A percentile compares a stretch with the other conserved stretches of the same genome.
These are phyloP conservation scores for Tapirus terrestris DNA, from an alignment of 2,113 vertebrate species.

Conservation along the genomic window DNA sequence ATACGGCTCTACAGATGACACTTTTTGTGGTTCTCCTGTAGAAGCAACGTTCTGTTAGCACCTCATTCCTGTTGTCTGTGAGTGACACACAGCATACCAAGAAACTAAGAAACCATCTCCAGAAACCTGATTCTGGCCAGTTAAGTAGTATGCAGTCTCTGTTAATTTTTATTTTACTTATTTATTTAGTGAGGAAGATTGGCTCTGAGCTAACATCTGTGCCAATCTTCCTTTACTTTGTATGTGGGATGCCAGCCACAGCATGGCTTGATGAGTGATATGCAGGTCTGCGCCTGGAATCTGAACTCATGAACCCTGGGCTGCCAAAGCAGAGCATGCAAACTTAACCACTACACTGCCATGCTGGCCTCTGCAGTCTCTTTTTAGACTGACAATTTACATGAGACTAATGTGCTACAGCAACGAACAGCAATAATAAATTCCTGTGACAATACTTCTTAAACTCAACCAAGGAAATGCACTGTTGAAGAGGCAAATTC, in stretches of 20 bases:
- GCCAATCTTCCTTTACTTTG: too few species aligned
- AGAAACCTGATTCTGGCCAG: neutral
- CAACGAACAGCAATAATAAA: neutral
- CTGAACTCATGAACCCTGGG: too few species aligned
- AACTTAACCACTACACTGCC: too few species aligned
- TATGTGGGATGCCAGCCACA: too few species aligned
- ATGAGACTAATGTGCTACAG: neutral
- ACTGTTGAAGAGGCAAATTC: neutral
- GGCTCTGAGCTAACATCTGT: too few species aligned
- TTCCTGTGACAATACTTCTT: neutral
- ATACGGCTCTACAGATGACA: neutral
- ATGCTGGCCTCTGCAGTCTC: too few species aligned
- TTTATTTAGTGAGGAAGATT: too few species aligned
- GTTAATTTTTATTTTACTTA: neutral
- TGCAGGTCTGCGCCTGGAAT: too few species aligned
- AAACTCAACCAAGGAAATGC: neutral
- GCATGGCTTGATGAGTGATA: too few species aligned
- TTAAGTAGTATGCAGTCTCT: neutral
- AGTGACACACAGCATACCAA: neutral
- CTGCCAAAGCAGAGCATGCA: too few species aligned
- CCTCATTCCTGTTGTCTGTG: neutral
- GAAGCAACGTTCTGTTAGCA: neutral
- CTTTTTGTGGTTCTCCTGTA: neutral
- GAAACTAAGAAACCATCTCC: neutral
- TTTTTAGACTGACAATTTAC: conserved; percentile 11